phyloP scores from a whole-genome alignment of 2,113 vertebrate species.

The Microtus oregoni region DNA sequence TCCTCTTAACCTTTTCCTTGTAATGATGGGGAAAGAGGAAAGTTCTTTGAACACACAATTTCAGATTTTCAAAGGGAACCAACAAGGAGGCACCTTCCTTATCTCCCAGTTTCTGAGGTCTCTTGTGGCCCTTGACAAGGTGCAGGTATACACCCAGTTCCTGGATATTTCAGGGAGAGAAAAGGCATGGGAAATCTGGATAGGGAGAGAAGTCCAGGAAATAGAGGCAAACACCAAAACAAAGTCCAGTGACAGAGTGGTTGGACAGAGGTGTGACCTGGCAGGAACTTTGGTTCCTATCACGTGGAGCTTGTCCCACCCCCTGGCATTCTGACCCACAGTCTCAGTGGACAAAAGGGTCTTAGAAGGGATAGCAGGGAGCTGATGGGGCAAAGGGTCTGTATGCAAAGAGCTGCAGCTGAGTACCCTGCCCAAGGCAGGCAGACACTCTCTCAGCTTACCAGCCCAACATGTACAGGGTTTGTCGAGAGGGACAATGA shows the following conservation, averaged over 20 bases:
- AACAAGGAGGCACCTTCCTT: background rate
- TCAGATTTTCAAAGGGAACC: slow-evolving; percentile 62
- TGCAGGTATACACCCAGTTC: slow-evolving; percentile 60
- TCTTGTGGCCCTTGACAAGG: slow-evolving; percentile 19
- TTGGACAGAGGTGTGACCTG: background rate
- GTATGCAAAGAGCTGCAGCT: background rate
- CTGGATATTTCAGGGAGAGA: slow-evolving; percentile 60
- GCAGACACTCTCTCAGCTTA: background rate
- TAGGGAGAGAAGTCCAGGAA: slow-evolving; percentile 74
- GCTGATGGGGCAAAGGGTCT: background rate
- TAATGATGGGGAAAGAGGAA: slow-evolving; percentile 31
- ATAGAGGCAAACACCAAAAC: slow-evolving; percentile 32
- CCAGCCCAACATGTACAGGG: background rate
- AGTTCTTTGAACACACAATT: slow-evolving; percentile 35
- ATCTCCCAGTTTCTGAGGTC: slow-evolving; percentile 52
- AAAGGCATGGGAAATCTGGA: slow-evolving; percentile 63
- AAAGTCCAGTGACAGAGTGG: background rate
- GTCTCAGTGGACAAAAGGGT: background rate
- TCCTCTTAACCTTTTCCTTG: background rate
- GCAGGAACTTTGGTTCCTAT: background rate
- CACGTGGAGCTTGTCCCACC: background rate
- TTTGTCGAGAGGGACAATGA: background rate
- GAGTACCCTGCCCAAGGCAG: background rate
- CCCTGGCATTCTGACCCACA: too few species aligned
- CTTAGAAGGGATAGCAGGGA: background rate